These are phyloP conservation scores for Alloplasta piceator DNA, from an alignment of 2,888 invertebrate genomes.

Conservation along the genomic window DNA sequence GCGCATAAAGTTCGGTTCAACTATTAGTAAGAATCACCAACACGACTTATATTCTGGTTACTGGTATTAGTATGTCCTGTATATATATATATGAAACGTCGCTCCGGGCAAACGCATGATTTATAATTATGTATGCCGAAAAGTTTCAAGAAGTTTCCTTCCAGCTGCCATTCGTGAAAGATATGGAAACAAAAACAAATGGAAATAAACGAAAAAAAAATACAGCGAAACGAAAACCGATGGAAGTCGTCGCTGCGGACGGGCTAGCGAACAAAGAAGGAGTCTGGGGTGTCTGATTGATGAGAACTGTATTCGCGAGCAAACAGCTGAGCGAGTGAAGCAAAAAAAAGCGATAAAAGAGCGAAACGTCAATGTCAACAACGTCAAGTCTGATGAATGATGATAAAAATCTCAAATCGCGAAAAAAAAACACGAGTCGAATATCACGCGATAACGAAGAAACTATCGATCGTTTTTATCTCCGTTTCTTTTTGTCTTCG, in stretches of 20 bases:
- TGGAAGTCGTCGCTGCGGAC: conserved; percentile 33
- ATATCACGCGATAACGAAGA: no score
- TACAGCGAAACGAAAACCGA: background rate
- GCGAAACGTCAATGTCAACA: conserved; percentile 53
- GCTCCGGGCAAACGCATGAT: conserved; percentile 13
- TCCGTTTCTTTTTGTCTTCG: background rate
- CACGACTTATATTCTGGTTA: conserved; percentile 41
- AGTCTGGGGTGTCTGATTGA: no score
- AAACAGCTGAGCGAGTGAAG: conserved; percentile 33
- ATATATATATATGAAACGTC: conserved; percentile 5
- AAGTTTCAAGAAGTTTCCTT: conserved; percentile 8
- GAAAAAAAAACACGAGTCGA: no score
- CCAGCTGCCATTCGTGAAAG: background rate
- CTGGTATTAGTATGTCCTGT: conserved; percentile 1
- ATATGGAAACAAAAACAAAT: no score
- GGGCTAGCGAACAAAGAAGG: conserved; percentile 41
- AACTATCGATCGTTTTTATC: no score
- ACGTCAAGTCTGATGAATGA: background rate
- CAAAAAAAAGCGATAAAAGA: conserved; percentile 11
- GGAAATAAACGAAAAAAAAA: background rate
- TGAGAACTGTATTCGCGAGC: background rate
- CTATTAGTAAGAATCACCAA: conserved; percentile 34
- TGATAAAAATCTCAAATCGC: no score
- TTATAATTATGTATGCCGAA: conserved; percentile 14
- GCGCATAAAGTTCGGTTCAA: conserved; percentile 18